Evolutionary conservation across 2,113 vertebrate genomes (phyloP).

Genomic region (Amphiprion ocellaris): DNA sequence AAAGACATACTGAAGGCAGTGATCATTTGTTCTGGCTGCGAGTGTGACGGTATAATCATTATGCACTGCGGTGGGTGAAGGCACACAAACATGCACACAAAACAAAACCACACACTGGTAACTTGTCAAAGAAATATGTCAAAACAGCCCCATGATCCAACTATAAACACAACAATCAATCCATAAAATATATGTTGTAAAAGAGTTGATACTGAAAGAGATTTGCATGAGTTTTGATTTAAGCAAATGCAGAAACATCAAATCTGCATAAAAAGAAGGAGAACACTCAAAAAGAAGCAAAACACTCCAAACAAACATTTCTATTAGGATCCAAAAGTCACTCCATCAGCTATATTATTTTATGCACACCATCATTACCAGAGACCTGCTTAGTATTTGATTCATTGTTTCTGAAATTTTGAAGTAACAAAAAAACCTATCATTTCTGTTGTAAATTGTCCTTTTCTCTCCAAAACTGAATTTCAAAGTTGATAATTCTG

Average conservation of each 20-base stretch:
- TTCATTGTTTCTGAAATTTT: constrained; percentile 9
- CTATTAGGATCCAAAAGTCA: constrained; percentile 13
- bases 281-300: constrained; percentile 52
- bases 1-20: constrained; percentile 46
- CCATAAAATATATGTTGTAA: neutral
- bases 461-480: neutral
- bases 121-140: constrained; percentile 1
- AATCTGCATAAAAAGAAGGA: constrained; percentile 17
- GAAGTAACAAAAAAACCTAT: neutral
- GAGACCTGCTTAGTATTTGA: constrained; percentile 42
- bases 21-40: constrained; percentile 29
- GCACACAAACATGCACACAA: constrained; percentile 16
- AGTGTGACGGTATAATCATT: neutral
- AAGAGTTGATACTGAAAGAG: neutral
- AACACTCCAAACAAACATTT: constrained; percentile 64
- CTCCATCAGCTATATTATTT: constrained; percentile 20
- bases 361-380: constrained; percentile 44
- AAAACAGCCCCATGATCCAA: neutral
- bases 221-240: constrained; percentile 10
- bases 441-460: neutral
- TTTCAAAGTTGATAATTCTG: constrained; percentile 17
- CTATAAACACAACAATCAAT: neutral
- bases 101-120: neutral
- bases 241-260: constrained; percentile 18
- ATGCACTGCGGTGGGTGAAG: neutral